phyloP scores from a whole-genome alignment of 2,888 invertebrate genomes.

The Acanthococcus lagerstroemiae region DNA sequence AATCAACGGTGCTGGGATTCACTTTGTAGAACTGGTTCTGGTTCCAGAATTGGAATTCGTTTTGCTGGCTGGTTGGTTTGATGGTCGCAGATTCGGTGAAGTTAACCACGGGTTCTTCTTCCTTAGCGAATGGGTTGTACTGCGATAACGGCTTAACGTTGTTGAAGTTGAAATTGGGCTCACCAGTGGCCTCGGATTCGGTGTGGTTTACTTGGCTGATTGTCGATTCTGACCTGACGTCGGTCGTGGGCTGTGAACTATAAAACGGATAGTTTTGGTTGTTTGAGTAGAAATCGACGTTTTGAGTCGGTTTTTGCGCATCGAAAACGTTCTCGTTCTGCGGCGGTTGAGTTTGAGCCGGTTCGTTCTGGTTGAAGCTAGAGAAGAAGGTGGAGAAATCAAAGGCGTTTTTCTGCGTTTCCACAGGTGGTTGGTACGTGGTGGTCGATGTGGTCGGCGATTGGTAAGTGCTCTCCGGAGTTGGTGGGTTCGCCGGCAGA shows the following conservation, averaged over 20 bases:
- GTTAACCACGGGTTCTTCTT: slow-evolving; percentile 6
- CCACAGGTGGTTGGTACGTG: background rate
- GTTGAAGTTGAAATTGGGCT: slow-evolving; percentile 31
- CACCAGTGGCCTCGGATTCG: background rate
- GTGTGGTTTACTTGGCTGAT: slow-evolving; percentile 13
- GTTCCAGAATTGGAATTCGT: slow-evolving; percentile 4
- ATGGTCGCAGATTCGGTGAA: slow-evolving; percentile 37
- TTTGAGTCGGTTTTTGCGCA: background rate
- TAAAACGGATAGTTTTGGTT: slow-evolving; percentile 20
- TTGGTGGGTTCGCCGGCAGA: background rate
- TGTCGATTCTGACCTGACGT: slow-evolving; percentile 20
- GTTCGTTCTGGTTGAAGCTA: background rate
- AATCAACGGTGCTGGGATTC: slow-evolving; percentile 13
- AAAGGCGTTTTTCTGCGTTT: slow-evolving; percentile 1
- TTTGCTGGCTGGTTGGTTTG: slow-evolving; percentile 37
- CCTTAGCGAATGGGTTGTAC: slow-evolving; percentile 42
- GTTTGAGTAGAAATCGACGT: background rate
- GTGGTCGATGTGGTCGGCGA: background rate
- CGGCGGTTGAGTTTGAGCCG: background rate
- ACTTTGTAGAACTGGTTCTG: slow-evolving; percentile 23
- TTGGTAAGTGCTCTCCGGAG: slow-evolving; percentile 9
- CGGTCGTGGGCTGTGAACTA: background rate
- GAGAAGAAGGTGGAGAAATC: slow-evolving; percentile 1
- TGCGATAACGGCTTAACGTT: slow-evolving; percentile 32
- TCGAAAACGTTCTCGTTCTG: slow-evolving; percentile 4